A percentile compares a stretch with the other conserved stretches of the same genome.
These are phyloP conservation scores for Propithecus perrieri DNA, from an alignment of 2,797 vertebrate genomes.

Conservation along the genomic window DNA sequence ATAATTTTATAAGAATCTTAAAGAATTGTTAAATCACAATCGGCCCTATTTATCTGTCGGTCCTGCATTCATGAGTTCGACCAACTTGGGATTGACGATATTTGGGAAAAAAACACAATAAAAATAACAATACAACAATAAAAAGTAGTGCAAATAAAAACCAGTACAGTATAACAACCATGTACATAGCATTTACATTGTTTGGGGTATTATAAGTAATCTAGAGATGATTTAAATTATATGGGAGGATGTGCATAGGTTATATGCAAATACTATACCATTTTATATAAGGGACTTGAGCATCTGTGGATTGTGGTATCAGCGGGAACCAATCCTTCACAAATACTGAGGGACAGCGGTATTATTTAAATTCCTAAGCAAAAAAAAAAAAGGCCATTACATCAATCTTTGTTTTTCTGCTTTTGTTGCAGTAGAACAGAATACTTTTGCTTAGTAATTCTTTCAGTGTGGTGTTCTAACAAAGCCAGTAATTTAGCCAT, in stretches of 20 bases:
- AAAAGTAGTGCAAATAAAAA: neutral
- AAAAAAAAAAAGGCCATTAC: neutral
- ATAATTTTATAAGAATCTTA: neutral
- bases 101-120: neutral
- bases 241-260: neutral
- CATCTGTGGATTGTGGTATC: neutral
- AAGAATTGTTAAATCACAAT: neutral
- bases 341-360: neutral
- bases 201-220: neutral
- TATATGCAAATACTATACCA: neutral
- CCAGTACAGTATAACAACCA: neutral
- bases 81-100: neutral
- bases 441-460: neutral
- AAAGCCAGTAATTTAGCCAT: neutral
- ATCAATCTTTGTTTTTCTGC: constrained; percentile 32
- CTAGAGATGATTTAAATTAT: neutral
- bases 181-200: neutral
- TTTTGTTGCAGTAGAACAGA: neutral
- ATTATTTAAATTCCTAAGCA: neutral
- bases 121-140: neutral
- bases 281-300: neutral
- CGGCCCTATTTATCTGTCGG: accelerated
- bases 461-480: neutral
- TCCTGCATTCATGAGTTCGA: neutral
- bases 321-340: neutral